Base-by-base conservation (phyloP, 2,113 vertebrate species). In the Montifringilla adamsi region DNA sequence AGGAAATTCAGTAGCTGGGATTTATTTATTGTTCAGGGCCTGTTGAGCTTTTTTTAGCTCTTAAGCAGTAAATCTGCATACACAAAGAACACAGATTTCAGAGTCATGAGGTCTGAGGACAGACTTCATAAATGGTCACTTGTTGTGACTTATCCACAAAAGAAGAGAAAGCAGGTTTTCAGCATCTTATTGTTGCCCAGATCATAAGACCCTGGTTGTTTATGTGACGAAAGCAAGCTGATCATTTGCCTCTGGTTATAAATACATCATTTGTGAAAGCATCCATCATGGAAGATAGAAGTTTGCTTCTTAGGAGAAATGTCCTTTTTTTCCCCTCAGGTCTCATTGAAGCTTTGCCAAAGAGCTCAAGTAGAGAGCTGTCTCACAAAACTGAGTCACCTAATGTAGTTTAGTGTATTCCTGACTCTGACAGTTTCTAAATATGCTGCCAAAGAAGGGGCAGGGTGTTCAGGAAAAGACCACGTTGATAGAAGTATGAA, bases 11-110 rank as follows among this genome's bases (percentile, higher is more conserved):
- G 66, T 84, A 89, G 58, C 58, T 89, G 46, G 19, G 44, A 94
- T 88, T 91, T 93, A 91, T 95, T 96, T 96, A 60, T 93, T 92
- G 73, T 84, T 92, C 80, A 70, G 52, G 44, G 28, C 30, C 84
- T 47, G 17, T 47, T 70, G 86, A 84, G 76, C 28, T 93, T 94
- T 94, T 94, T 95, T 86, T 59, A 94, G 80, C 49, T 93, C 73
- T 81, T 72, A 59, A 93, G 47, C 39, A 84, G 52, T 90, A 89
- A 93, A 94, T 94, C 68, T 90, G 59, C 68, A 90, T 92, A 77
- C 56, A 81, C 21, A 92, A 74, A 87, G 86, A 93, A 93, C 80
- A 92, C 0, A 90, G 75, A 58, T 75, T 93, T 90, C 63, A 84
- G 58, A 67, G 47, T 75, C 47, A 77, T 39, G 60, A 76, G 24